Base-by-base conservation (phyloP, 2,888 invertebrate genomes). In the Schizotus pectinicornis region DNA sequence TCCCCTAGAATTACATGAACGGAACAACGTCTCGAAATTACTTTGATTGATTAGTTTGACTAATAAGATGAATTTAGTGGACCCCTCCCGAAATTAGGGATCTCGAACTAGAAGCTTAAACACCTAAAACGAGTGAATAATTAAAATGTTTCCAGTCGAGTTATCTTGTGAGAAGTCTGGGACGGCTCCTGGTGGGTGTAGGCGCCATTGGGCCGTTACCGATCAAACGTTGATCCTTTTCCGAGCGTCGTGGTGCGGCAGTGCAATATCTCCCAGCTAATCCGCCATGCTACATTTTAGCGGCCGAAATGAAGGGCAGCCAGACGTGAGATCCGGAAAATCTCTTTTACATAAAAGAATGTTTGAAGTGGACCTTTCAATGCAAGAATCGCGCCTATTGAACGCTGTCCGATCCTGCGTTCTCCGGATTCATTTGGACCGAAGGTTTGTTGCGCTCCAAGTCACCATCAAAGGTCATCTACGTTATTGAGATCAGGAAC, bases 261-360 rank as follows among this genome's bases (percentile, higher is more conserved):
- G 51, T 61, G 64, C 60, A 64, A 67, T 67, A 67, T 65, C 64
- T 62, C 56, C 49, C 57, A 61, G 55, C 59, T 68, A 68, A 68
- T 68, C 68, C 67, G 41, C 55, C 60, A 61, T 64, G 63, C 57
- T 65, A 67, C 62, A 61, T 60, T 67, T 66, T 64, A 62, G 62
- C 56, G 53, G 56, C 58, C 62, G 47, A 68, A 68, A 68, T 68
- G 65, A 67, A 62, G 67, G 67, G 61, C 61, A 65, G 54, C 57
- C 64, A 62, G 57, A 64, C 64, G 64, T 64, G 63, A 60, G 61
- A 68, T 63, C 63, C 63, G 61, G 59, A 59, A 61, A 65, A 65
- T 59, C 65, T 68, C 65, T 64, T 65, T 65, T 65, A 67, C 65
- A 67, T 67, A 61, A 67, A 64, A 68, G 65, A 68, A 67, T 65